A percentile compares a stretch with the other conserved stretches of the same genome.
Conservation (phyloP, 2,113 vertebrate species). For the Rhombomys opimus region DNA sequence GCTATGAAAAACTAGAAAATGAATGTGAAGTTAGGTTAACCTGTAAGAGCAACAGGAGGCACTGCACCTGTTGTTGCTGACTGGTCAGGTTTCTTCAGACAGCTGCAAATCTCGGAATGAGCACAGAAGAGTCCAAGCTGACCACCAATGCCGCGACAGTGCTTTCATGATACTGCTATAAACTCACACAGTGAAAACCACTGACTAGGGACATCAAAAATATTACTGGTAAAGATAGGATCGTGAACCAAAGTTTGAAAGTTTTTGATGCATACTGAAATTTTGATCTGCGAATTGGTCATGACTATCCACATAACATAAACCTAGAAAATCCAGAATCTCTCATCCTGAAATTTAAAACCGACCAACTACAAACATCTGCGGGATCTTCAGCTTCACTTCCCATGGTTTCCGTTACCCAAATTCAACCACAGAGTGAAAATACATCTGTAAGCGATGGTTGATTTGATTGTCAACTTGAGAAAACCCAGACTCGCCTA, state of each 20-base stretch:
- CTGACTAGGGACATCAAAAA: background rate
- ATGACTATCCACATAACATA: background rate
- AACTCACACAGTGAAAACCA: background rate
- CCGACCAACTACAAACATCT: background rate
- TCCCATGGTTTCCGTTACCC: background rate
- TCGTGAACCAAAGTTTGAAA: background rate
- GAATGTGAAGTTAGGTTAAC: background rate
- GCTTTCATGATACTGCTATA: rapidly evolving
- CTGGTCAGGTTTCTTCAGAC: background rate
- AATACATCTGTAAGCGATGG: background rate
- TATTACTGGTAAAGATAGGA: background rate
- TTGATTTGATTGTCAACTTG: background rate
- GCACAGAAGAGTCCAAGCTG: background rate
- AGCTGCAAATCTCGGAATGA: background rate
- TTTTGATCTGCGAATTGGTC: background rate
- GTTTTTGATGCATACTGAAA: background rate
- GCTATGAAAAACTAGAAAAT: constrained; percentile 41
- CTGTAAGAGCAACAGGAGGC: background rate
- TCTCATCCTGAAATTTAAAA: constrained; percentile 53
- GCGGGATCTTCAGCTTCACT: too few relatives aligned
- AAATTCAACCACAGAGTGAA: background rate
- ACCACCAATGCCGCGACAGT: background rate
- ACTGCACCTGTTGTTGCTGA: background rate
- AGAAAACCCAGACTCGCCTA: too few relatives aligned
- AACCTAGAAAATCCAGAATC: background rate